Base-by-base conservation (phyloP, 2,113 vertebrate genomes). In the Pedetes capensis region DNA sequence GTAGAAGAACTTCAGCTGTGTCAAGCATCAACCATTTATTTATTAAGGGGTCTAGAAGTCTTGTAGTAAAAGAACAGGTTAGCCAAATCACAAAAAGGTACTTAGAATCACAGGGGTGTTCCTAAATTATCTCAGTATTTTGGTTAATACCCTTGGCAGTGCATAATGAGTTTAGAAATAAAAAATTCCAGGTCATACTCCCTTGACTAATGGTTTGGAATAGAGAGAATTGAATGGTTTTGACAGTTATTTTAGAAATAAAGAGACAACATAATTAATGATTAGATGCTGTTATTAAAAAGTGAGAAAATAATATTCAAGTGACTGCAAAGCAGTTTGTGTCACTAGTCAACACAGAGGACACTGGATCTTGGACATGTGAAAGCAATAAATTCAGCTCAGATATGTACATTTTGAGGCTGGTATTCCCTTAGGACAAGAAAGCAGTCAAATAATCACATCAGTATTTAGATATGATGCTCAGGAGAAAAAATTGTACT, bases 1-100 rank as follows among this genome's bases (percentile, higher is more conserved):
- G 2, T 1, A 76, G 16, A 16, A 59, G 18, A 72, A 78, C 3
- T 8, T 0, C 0, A 14, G 3, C 1, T 34, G 4, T 32, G 25
- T 3, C 29, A 64, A 0, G 51, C 23, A 51, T 63, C 37, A 47
- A 44, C 14, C 0, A 23, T 44, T 53, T 69, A 14, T 61, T 93
- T 82, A 32, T 47, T 90, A 57, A 20, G 44, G 55, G 3, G 0
- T 57, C 39, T 84, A 29, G 3, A 79, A 66, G 39, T 16, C 11
- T 18, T 42, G 12, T 4, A 12, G 11, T 49, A 29, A 91, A 72
- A 1, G 23, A 92, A 2, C 37, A 3, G 6, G 10, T 81, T 44
- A 74, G 34, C 23, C 39, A 61, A 9, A 37, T 91, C 49, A 84
- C 42, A 80, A 22, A 8, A 5, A 6, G 6, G 25, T 29, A 34